phyloP scores from a whole-genome alignment of 2,888 invertebrate species.

The Chaitophorus viminalis region DNA sequence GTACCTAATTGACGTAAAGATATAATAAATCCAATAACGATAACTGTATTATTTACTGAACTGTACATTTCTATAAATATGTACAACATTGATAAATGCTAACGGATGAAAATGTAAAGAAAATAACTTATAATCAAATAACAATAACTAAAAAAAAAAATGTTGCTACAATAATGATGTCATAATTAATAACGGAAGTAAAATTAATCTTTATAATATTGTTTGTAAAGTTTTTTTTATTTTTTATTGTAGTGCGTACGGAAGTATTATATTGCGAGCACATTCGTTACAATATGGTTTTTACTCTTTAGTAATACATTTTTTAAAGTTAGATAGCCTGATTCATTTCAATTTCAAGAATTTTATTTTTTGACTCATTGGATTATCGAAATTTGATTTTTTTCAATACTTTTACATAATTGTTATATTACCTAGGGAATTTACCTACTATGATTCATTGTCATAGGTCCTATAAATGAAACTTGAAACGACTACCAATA shows the following conservation, averaged over 20 bases:
- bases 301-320: too few relatives aligned
- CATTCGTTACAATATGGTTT: too few relatives aligned
- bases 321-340: too few relatives aligned
- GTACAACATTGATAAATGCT: neutral
- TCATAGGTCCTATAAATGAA: neutral
- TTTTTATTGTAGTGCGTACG: too few relatives aligned
- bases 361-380: slow-evolving; percentile 22
- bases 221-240: too few relatives aligned
- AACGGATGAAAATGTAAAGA: too few relatives aligned
- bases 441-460: neutral
- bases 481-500: neutral
- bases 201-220: too few relatives aligned
- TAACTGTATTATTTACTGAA: neutral
- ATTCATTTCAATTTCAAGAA: neutral
- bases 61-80: neutral
- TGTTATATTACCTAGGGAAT: neutral
- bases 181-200: too few relatives aligned
- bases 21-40: neutral
- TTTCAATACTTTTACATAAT: slow-evolving; percentile 42
- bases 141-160: too few relatives aligned
- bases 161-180: too few relatives aligned
- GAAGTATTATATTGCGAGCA: too few relatives aligned
- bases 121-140: too few relatives aligned
- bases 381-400: neutral
- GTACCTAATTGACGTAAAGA: neutral